Evolutionary conservation across 2,797 vertebrate genomes (phyloP), one percentile per base, ranked within the genome.

Genomic region (Capromys pilorides): DNA sequence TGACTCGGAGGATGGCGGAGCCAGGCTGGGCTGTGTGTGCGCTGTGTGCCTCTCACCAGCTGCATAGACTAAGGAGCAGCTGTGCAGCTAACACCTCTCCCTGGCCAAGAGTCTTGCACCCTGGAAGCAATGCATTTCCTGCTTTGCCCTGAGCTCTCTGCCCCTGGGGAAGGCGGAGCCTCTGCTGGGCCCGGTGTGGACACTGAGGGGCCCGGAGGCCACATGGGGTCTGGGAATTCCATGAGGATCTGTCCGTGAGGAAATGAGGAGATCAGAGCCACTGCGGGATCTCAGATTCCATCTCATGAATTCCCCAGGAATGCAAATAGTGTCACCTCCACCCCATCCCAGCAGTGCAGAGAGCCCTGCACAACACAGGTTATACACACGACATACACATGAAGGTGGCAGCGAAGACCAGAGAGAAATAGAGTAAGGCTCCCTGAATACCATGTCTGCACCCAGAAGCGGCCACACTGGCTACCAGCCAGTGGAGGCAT

Each of bases 261-360:
- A 59, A 3, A 36, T 14, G 1, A 10, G 75, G 41, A 18, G 51
- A 16, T 12, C 31, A 9, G 24, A 73, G 18, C 45, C 31, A 12
- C 36, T 36, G 71, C 3, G 5, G 33, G 51, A 51, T n/a, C 49
- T 75, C 36, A 90, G 31, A 71, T 2, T 19, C 1, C 66, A 10
- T 66, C 81, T 88, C 39, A 83, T 36, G 71, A 64, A 80, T 88
- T 88, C 49, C 86, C 7, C 57, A 45, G 71, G 57, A 73, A 80
- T 51, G 21, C 88, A 84, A 75, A 59, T 84, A 93, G 90, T 51
- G 75, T 73, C 88, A 91, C 36, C 36, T 73, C 66, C 24, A 10
- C 21, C 69, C 69, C 0, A 3, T 41, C 36, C 1, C 11, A 24
- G 69, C 22, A 71, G 21, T 24, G 22, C 36, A 22, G 36, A 41